Base-by-base conservation (phyloP, 2,888 invertebrate genomes). In the Marronus borbonicus region DNA sequence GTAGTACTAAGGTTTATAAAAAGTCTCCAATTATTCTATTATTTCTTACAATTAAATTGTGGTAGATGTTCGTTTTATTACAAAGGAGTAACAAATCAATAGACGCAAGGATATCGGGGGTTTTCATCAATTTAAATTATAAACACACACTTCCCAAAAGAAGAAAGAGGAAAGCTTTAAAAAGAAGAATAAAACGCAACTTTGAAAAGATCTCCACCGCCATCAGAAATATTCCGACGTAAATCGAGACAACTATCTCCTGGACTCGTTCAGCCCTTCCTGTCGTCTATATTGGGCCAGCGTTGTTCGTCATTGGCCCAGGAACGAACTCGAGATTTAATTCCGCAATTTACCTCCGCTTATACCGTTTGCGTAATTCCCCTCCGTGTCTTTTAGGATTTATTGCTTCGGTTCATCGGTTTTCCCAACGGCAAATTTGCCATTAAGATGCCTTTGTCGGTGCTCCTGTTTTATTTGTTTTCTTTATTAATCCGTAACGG, bases 221-320 rank as follows among this genome's bases (percentile, higher is more conserved):
- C 55, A 36, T 65, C 39, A 31, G 65, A 65, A 17, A 65, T 65
- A 65, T 65, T 39, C 17, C 10, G 55, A 65, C 10, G n/a, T 65
- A 65, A 39, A 65, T 44, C 39, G 36, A 65, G 39, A 39, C 65
- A 65, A 65, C 65, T 65, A 65, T 36, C 44, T 65, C 39, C 44
- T 44, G 44, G 44, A 12, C 17, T 39, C 39, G n/a, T 39, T 8
- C 39, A 36, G 36, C 39, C n/a, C 36, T 65, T 39, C 17, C 17
- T 65, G 8, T 65, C 65, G 10, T 39, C 17, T 20, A 12, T 44
- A 44, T 44, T 44, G 44, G 44, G 12, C 44, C 44, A 12, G 8
- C 44, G 44, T 44, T 12, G 44, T 44, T 44, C 44, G 12, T 44
- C 12, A 36, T 36, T 36, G 31, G 44, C 1, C 12, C 44, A n/a